Conservation (phyloP, 2,888 invertebrate species). For the Gymnosoma rotundatum region DNA sequence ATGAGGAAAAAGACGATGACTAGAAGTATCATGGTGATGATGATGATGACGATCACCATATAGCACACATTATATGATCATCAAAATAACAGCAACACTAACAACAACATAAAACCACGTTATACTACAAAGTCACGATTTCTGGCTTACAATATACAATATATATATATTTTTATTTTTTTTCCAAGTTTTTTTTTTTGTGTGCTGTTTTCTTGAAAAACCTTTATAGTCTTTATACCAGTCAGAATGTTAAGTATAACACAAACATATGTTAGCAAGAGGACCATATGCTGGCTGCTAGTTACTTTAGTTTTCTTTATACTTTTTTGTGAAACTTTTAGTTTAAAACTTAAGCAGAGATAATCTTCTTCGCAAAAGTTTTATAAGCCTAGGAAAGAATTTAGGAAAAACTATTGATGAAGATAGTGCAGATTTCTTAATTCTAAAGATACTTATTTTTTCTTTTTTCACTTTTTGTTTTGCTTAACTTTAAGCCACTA, state of each 20-base stretch:
- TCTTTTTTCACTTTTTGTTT: background rate
- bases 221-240: conserved; percentile 51
- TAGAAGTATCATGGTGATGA: conserved; percentile 13
- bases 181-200: conserved; percentile 10
- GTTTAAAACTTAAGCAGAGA: conserved; percentile 51
- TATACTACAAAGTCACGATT: conserved; percentile 71
- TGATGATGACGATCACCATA: conserved; percentile 53
- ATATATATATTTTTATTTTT: conserved; percentile 18
- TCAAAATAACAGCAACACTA: conserved; percentile 40
- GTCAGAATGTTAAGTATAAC: conserved; percentile 56
- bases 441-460: conserved; percentile 45
- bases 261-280: conserved; percentile 62
- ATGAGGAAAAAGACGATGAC: conserved; percentile 19
- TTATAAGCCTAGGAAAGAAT: conserved; percentile 50
- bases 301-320: conserved; percentile 25
- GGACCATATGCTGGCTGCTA: conserved; percentile 59
- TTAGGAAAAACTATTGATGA: conserved; percentile 61
- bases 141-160: conserved; percentile 63
- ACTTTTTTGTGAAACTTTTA: conserved; percentile 13
- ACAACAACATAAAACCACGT: conserved; percentile 66
- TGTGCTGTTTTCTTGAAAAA: conserved; percentile 14
- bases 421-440: conserved; percentile 69
- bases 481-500: conserved; percentile 31
- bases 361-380: conserved; percentile 56
- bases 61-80: conserved; percentile 67